Base-by-base conservation (phyloP, 1,140 invertebrate genomes). In the Hyles vespertilio region DNA sequence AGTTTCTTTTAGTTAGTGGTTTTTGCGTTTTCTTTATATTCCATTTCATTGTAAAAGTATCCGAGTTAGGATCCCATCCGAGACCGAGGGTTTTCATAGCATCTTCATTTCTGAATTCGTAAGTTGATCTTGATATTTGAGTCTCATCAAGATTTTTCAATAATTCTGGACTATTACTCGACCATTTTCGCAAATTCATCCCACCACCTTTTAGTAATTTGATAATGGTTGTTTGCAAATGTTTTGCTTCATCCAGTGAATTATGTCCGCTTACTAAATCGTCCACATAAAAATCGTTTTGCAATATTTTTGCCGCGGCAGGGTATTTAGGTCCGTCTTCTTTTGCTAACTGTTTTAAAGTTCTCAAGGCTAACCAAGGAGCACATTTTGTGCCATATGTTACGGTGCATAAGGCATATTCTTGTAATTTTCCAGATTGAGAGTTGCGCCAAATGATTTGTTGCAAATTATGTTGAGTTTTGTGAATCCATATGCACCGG, bases 401-500 rank as follows among this genome's bases (percentile, higher is more conserved):
- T 12, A 47, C 7, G 10, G 46, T 47, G 10, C 46, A 47, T 11
- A 47, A 10, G 6, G 10, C 12, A 47, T 47, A 7, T 47, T n/a
- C 10, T n/a, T 47, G 46, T 45, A 47, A n/a, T 11, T 5, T 5
- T 47, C 5, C 10, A 8, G 4, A 5, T n/a, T 5, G 6, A 11
- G 46, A 47, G 10, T 47, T 10, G 32, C 62, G 7, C 56, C 56
- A 57, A 11, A 57, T 34, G 0, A 49, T 57, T 43, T 40, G 11
- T 50, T 57, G 56, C 5, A 50, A 12, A 7, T 33, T 11, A n/a
- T 57, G 56, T 11, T 57, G 46, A 5, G 2, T 43, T 50, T 67
- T 36, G 44, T 69, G 11, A 0, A 78, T 43, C 7, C 52, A 32
- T 22, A 83, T 74, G 51, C 72, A 69, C 8, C 79, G 56, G 32